Conservation (phyloP, 1,140 invertebrate genomes). For the Whitmania pigra region DNA sequence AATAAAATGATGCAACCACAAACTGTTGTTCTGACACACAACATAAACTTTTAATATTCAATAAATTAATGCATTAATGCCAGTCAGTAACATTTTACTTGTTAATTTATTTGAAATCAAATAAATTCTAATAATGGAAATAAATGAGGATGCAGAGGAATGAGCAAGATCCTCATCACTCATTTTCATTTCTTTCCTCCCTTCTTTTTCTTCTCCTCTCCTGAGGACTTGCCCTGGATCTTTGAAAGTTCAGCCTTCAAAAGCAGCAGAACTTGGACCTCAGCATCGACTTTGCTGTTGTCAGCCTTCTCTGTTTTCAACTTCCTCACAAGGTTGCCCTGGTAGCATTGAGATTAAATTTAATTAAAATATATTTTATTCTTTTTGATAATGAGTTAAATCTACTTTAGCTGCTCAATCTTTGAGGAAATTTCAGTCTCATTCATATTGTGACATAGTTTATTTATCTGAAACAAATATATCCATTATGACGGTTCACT, state of each 20-base stretch:
- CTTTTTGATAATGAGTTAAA: too few relatives aligned
- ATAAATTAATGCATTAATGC: too few relatives aligned
- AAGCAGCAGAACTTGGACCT: slow-evolving; percentile 56
- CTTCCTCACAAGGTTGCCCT: slow-evolving; percentile 59
- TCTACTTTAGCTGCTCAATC: background rate
- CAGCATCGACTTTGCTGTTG: slow-evolving; percentile 57
- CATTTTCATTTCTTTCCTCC: slow-evolving; percentile 24
- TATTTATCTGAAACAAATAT: background rate
- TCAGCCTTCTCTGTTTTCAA: slow-evolving; percentile 59
- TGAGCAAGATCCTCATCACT: too few relatives aligned
- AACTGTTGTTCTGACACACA: too few relatives aligned
- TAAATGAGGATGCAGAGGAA: too few relatives aligned
- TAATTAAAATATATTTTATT: too few relatives aligned
- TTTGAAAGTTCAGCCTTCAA: slow-evolving; percentile 58
- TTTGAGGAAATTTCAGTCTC: background rate
- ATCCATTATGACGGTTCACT: too few relatives aligned
- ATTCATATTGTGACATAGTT: background rate
- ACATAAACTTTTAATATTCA: too few relatives aligned
- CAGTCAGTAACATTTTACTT: too few relatives aligned
- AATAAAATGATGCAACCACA: too few relatives aligned
- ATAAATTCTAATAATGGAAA: too few relatives aligned
- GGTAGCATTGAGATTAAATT: slow-evolving; percentile 16
- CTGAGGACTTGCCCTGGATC: slow-evolving; percentile 43
- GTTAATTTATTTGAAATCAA: too few relatives aligned
- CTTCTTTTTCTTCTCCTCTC: slow-evolving; percentile 29